These are phyloP conservation scores for Pangasius larnaudii DNA, from an alignment of 2,797 vertebrate genomes.

Conservation along the genomic window DNA sequence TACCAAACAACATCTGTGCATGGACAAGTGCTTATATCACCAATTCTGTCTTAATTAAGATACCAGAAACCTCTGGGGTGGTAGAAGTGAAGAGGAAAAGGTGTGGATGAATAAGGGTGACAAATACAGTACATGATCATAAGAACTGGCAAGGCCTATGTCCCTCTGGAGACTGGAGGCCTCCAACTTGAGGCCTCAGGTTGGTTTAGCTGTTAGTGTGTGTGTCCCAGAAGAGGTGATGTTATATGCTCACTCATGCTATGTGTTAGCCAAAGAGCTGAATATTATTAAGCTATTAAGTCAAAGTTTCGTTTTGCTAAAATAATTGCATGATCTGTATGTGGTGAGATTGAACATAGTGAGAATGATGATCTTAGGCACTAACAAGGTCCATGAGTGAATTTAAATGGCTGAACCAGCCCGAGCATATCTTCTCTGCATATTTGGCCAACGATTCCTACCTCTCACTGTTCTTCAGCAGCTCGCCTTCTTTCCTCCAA, in stretches of 20 bases:
- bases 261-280: not conserved
- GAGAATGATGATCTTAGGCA: not conserved
- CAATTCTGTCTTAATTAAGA: slow-evolving; percentile 35
- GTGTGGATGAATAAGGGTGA: not conserved
- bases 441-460: slow-evolving; percentile 64
- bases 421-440: slow-evolving; percentile 36
- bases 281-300: not conserved
- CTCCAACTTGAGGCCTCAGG: not conserved
- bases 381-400: not conserved
- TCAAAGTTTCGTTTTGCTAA: not conserved
- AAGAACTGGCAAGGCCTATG: not conserved
- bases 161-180: not conserved
- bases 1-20: slow-evolving; percentile 46
- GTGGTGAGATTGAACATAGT: not conserved
- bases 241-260: not conserved
- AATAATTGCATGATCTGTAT: not conserved
- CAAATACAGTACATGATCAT: not conserved
- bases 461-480: slow-evolving; percentile 77
- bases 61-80: not conserved
- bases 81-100: not conserved
- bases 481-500: slow-evolving; percentile 79
- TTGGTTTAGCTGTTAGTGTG: not conserved
- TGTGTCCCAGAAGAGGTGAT: not conserved
- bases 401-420: not conserved
- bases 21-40: slow-evolving; percentile 12